Evolutionary conservation across 2,888 invertebrate genomes (phyloP).

Genomic region (Drosophila mercatorum): DNA sequence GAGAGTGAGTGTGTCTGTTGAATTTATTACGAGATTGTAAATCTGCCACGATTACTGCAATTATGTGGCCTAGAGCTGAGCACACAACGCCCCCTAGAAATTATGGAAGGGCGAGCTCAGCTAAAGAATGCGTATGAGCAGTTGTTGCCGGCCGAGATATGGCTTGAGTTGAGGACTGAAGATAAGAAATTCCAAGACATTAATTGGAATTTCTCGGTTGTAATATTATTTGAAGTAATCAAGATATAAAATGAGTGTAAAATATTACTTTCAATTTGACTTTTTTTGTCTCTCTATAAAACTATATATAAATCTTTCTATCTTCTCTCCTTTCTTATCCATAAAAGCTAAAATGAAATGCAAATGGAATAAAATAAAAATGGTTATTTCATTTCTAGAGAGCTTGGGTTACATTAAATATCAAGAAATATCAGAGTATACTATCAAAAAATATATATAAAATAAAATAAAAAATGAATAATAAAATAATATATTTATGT

Average conservation of each 20-base stretch:
- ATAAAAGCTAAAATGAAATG: no score
- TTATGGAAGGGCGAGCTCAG: not conserved
- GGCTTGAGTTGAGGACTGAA: not conserved
- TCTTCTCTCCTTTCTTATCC: no score
- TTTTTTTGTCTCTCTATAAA: no score
- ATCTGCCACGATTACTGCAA: conserved; percentile 65
- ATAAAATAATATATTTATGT: no score
- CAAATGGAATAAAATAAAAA: no score
- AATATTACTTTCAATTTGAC: not conserved
- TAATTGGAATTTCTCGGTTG: not conserved
- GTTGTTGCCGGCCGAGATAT: not conserved
- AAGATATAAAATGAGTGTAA: not conserved
- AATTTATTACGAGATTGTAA: conserved; percentile 69
- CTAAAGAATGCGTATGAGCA: not conserved
- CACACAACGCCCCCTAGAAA: conserved; percentile 16
- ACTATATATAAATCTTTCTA: no score
- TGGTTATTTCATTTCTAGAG: no score
- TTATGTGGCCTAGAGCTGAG: conserved; percentile 49
- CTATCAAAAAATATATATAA: no score
- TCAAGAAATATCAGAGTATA: no score
- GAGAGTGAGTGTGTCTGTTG: conserved; percentile 34
- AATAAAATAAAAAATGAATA: no score
- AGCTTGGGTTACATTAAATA: no score
- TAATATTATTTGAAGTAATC: not conserved
- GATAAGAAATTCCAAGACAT: not conserved